A percentile compares a stretch with the other conserved stretches of the same genome.
phyloP scores from a whole-genome alignment of 2,797 vertebrate species.

The Balearica regulorum region DNA sequence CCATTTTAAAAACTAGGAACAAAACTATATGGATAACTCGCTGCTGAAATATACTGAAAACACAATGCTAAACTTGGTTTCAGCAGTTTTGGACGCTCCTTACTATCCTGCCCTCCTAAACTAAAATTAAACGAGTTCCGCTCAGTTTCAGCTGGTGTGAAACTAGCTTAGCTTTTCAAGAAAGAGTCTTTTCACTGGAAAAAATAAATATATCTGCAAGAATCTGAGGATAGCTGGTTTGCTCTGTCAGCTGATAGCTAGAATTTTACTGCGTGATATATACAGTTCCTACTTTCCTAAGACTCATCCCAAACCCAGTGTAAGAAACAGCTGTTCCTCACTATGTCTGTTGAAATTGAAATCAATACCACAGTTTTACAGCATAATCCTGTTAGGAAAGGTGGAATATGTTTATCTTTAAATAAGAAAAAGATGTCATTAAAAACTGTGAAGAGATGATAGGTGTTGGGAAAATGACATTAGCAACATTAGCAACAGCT shows the following conservation, averaged over 20 bases:
- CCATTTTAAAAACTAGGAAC: not conserved
- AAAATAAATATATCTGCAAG: not conserved
- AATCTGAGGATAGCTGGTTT: not conserved
- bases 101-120: not conserved
- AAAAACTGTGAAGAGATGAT: not conserved
- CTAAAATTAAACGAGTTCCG: not conserved
- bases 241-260: not conserved
- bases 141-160: not conserved
- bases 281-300: not conserved
- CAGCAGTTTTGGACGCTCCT: not conserved
- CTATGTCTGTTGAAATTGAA: not conserved
- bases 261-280: not conserved
- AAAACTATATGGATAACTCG: not conserved
- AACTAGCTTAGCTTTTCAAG: not conserved
- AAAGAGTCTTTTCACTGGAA: not conserved
- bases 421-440: not conserved
- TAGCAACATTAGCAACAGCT: no score
- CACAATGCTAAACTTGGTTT: not conserved
- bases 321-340: not conserved
- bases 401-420: not conserved
- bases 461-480: not conserved
- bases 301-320: not conserved
- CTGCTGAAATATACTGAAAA: not conserved
- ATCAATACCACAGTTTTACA: not conserved
- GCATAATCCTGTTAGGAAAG: not conserved